Base-by-base conservation (phyloP, 2,888 invertebrate genomes). In the Agrochola macilenta region DNA sequence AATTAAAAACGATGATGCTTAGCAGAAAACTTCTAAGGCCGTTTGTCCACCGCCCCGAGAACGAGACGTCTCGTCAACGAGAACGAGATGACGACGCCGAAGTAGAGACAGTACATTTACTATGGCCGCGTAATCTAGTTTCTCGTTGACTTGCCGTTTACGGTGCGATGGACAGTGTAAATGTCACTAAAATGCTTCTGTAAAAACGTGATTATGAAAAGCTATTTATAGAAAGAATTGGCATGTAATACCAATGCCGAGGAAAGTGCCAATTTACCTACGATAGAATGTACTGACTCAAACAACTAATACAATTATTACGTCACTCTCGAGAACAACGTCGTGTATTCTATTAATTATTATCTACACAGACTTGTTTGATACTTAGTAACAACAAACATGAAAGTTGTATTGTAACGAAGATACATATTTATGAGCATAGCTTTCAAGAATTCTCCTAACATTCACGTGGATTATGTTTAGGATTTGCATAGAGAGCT, bases 191-290 rank as follows among this genome's bases (percentile, higher is more conserved):
- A 73, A 14, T 54, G 46, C 52, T 65, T 20, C 54, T 79, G 63
- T 63, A 60, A 79, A 78, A 74, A 2, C 17, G 52, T 46, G 43
- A 65, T 60, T 66, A n/a, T 46, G 35, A 82, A 71, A 77, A 72
- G 9, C 66, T 81, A 81, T 82, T 65, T 68, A 68, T 81, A 78
- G 23, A 61, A 63, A 49, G 60, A 63, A 81, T 84, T 77, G 77
- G 64, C 72, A 65, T 73, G 71, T 84, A 74, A 69, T 71, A 77
- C 60, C 68, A 58, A 63, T 69, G 72, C 65, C 17, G 68, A 69
- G 69, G 77, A 82, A 80, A 81, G 84, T 84, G 84, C 84, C 84
- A 78, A 81, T 71, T 83, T 70, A 64, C 63, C 68, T 43, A 39
- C 58, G 63, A 70, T 60, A 71, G 74, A 60, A 66, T 57, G 60